These are phyloP conservation scores for Cuculus canorus DNA, from an alignment of 2,797 vertebrate species.

Conservation along the genomic window DNA sequence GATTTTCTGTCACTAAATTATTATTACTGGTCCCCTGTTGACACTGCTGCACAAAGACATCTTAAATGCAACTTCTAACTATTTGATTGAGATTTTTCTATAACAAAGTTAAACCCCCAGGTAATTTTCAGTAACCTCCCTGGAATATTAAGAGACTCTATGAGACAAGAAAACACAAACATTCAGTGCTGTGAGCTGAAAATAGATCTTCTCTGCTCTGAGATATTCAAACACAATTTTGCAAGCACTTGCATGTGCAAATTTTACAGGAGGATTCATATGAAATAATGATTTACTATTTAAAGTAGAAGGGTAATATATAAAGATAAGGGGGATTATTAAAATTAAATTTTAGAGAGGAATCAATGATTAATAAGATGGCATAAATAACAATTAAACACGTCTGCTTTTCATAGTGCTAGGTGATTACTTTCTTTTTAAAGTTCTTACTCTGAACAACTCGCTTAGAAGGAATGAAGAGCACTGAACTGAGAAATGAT, in stretches of 20 bases:
- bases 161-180: slow-evolving; percentile 10
- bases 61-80: slow-evolving; percentile 39
- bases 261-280: background rate
- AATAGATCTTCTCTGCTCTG: background rate
- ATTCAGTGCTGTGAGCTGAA: background rate
- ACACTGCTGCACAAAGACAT: slow-evolving; percentile 22
- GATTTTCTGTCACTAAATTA: slow-evolving; percentile 76
- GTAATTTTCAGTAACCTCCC: slow-evolving; percentile 9
- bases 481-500: background rate
- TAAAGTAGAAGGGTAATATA: slow-evolving; percentile 4
- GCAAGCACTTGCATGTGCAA: background rate
- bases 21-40: slow-evolving; percentile 61
- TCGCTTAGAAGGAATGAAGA: background rate
- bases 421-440: slow-evolving; percentile 23
- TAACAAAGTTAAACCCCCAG: slow-evolving; percentile 6
- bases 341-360: slow-evolving; percentile 25
- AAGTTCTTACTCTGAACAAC: background rate
- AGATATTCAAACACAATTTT: background rate
- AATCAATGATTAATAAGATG: background rate
- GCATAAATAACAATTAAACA: slow-evolving; percentile 18
- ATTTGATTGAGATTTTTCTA: slow-evolving; percentile 46
- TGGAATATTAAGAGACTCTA: slow-evolving; percentile 16
- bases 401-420: background rate
- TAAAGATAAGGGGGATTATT: background rate
- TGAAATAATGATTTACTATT: slow-evolving; percentile 5